Conservation (phyloP, 2,113 vertebrate genomes). For the Danionella cerebrum region DNA sequence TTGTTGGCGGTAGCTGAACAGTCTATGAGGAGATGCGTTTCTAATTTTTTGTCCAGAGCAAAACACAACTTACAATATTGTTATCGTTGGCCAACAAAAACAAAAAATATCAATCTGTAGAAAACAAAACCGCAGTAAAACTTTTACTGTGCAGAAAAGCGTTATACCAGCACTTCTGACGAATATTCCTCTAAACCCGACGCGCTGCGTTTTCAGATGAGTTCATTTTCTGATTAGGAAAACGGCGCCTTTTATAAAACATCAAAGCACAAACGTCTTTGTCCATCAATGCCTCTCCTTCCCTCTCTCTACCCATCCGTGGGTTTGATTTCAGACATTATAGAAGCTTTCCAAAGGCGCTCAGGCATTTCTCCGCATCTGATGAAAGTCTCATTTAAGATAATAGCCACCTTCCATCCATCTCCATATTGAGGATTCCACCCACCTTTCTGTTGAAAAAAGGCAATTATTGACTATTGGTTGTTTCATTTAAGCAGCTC, state of each 20-base stretch:
- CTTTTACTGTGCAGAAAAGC: no score
- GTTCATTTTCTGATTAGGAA: neutral
- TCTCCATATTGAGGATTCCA: constrained; percentile 23
- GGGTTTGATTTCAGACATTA: neutral
- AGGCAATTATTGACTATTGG: constrained; percentile 19
- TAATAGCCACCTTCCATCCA: constrained; percentile 28
- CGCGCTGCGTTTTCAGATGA: neutral
- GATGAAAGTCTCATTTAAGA: constrained; percentile 16
- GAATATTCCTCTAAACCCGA: neutral
- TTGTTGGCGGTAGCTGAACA: no score
- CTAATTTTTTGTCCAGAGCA: no score
- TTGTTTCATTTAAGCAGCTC: neutral
- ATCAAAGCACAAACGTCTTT: neutral
- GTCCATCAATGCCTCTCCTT: neutral
- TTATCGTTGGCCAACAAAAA: no score
- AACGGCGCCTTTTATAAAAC: neutral
- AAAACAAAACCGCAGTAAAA: no score
- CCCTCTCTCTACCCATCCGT: neutral
- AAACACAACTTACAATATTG: no score
- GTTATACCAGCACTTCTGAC: no score
- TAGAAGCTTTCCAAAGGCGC: neutral
- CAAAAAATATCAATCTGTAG: no score
- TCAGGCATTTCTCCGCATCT: neutral
- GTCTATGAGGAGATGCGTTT: no score
- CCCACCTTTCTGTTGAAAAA: constrained; percentile 6